Conservation (phyloP, 2,113 vertebrate genomes). For the Alouatta palliata region DNA sequence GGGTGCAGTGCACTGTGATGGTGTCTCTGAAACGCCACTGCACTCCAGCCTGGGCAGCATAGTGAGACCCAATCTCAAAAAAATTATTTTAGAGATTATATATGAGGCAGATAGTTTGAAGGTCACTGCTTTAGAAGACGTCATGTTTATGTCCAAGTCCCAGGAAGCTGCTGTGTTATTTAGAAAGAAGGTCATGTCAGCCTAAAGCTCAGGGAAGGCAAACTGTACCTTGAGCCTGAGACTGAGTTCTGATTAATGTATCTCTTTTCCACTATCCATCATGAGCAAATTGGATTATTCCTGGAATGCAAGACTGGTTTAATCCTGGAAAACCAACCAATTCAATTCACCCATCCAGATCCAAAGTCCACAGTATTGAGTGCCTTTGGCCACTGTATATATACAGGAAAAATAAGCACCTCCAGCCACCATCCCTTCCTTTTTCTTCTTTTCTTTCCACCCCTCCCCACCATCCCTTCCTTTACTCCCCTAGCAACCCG, state of each 20-base stretch:
- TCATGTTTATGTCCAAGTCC: neutral
- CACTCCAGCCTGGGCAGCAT: neutral
- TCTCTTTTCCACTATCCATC: neutral
- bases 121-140: neutral
- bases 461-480: neutral
- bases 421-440: neutral
- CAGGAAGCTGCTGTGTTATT: neutral
- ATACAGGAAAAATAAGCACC: no score
- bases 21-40: neutral
- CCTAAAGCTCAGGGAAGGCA: neutral
- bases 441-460: no score
- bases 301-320: neutral
- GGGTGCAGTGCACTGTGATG: neutral
- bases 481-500: neutral
- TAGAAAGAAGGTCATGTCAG: neutral
- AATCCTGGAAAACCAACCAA: neutral
- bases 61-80: neutral
- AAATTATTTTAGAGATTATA: neutral
- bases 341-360: neutral
- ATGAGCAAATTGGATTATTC: neutral
- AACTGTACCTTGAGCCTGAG: neutral
- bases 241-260: neutral
- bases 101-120: neutral
- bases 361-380: neutral
- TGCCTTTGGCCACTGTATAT: neutral